Evolutionary conservation across 2,797 vertebrate species (phyloP).

Genomic region (Podarcis siculus): DNA sequence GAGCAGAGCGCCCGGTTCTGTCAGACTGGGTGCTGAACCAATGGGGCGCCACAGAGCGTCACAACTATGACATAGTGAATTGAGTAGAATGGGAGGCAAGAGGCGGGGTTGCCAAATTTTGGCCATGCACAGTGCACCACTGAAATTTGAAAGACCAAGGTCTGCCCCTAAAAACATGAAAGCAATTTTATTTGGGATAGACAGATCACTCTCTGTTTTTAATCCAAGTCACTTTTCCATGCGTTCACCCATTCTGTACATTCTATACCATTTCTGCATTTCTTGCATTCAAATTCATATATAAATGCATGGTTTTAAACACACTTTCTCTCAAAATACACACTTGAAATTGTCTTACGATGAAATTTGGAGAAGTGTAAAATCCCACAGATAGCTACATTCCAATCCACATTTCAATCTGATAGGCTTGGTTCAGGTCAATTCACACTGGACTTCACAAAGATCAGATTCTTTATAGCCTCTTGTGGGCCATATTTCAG

Average conservation of each 20-base stretch:
- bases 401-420: neutral
- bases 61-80: too few relatives aligned
- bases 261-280: neutral
- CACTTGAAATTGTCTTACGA: neutral
- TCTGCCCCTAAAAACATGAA: neutral
- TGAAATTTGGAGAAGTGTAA: neutral
- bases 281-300: neutral
- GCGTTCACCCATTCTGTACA: neutral
- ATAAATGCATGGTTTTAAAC: neutral
- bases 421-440: neutral
- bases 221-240: neutral
- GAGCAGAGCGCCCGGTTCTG: too few relatives aligned
- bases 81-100: too few relatives aligned
- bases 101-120: too few relatives aligned
- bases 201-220: neutral
- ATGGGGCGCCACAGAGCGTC: too few relatives aligned
- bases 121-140: too few relatives aligned
- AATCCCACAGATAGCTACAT: neutral
- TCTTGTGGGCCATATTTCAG: constrained; percentile 30
- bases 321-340: neutral
- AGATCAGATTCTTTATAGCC: neutral
- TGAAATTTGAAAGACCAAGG: too few relatives aligned
- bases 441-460: neutral
- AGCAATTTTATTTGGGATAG: neutral
- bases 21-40: too few relatives aligned